Evolutionary conservation across 1,140 invertebrate species (phyloP).

Genomic region (Vanessa atalanta): DNA sequence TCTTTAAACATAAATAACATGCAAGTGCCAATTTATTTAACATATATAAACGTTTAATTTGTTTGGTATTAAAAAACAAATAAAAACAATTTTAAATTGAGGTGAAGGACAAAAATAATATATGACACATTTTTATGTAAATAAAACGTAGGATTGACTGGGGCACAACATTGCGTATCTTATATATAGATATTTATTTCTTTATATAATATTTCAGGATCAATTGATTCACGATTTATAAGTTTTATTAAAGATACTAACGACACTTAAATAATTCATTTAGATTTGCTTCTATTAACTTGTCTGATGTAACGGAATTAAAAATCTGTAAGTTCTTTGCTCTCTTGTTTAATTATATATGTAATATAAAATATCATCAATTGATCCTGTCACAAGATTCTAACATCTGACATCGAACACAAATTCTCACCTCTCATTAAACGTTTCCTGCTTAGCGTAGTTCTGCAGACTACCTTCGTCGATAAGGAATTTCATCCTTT

Average conservation of each 20-base stretch:
- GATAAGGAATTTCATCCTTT: slow-evolving; percentile 98
- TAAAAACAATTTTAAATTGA: slow-evolving; percentile 35
- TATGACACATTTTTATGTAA: slow-evolving; percentile 71
- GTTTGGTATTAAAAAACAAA: slow-evolving; percentile 31
- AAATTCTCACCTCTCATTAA: slow-evolving; percentile 96
- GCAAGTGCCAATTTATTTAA: slow-evolving; percentile 58
- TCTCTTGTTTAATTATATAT: neutral
- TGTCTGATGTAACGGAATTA: too few relatives aligned
- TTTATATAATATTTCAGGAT: slow-evolving; percentile 35
- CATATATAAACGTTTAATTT: slow-evolving; percentile 24
- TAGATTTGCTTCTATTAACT: too few relatives aligned
- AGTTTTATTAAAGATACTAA: neutral
- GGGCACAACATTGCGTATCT: slow-evolving; percentile 90
- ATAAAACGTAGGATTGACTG: slow-evolving; percentile 82
- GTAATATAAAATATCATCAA: slow-evolving; percentile 25
- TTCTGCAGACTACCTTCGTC: slow-evolving; percentile 98
- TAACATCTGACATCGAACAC: slow-evolving; percentile 64
- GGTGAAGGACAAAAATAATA: slow-evolving; percentile 62
- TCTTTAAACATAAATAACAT: slow-evolving; percentile 57
- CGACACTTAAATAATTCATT: neutral
- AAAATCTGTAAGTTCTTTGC: neutral
- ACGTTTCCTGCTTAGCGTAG: slow-evolving; percentile 95
- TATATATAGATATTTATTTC: slow-evolving; percentile 70
- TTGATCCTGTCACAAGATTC: slow-evolving; percentile 38
- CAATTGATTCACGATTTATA: slow-evolving; percentile 26